Evolutionary conservation across 2,113 vertebrate genomes (phyloP).

Genomic region (Salvelinus namaycush): DNA sequence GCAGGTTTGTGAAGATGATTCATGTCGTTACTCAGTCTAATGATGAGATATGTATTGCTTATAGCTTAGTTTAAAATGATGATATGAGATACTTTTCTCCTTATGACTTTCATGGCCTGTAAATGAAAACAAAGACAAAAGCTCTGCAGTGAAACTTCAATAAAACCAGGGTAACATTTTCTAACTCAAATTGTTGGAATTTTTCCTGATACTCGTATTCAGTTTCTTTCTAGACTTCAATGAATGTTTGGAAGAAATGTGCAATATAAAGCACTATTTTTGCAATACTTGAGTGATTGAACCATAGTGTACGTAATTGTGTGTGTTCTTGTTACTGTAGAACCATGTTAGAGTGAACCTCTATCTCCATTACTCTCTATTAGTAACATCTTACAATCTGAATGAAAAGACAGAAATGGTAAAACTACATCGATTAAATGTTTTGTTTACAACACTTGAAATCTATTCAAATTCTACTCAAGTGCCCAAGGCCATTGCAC

Average conservation of each 20-base stretch:
- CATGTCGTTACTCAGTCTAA: neutral
- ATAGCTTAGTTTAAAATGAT: neutral
- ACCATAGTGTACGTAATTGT: no score
- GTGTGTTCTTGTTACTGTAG: no score
- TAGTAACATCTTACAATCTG: neutral
- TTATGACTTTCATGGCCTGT: neutral
- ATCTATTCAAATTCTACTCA: conserved; percentile 13
- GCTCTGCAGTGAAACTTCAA: neutral
- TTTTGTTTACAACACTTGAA: conserved; percentile 21
- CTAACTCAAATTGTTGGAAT: neutral
- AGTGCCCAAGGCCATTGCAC: no score
- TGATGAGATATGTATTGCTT: neutral
- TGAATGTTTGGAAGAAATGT: no score
- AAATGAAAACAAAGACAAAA: neutral
- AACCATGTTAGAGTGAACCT: no score
- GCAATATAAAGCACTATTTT: no score
- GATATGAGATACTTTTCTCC: neutral
- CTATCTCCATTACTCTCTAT: neutral
- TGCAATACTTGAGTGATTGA: no score
- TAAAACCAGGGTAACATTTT: neutral
- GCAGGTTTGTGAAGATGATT: neutral
- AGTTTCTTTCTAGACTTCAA: no score
- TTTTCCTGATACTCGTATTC: neutral
- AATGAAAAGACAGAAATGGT: neutral
- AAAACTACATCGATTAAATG: neutral